Conservation (phyloP, 30 jellyfish, hydroid and myxozoan species). For the Aurelia coerulea region DNA sequence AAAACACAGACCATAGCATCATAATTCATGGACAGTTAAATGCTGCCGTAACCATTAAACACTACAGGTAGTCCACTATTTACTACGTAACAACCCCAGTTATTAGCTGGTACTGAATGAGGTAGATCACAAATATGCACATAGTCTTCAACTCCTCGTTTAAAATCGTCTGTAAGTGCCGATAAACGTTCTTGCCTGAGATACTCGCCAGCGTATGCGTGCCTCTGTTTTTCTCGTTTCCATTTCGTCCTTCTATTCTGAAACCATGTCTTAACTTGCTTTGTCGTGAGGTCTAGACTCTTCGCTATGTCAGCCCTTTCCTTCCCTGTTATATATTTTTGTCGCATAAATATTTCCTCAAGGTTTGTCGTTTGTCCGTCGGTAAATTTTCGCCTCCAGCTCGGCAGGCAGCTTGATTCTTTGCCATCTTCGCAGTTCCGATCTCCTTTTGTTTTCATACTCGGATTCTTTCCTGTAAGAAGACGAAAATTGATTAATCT, state of each 20-base stretch:
- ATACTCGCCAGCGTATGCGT: slow-evolving; percentile 5
- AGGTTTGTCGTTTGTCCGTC: slow-evolving; percentile 66
- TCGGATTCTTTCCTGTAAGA: slow-evolving; percentile 21
- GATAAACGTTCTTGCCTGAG: slow-evolving; percentile 26
- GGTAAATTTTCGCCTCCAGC: slow-evolving; percentile 76
- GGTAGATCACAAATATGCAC: slow-evolving; percentile 38
- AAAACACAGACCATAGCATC: no score
- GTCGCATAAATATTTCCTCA: slow-evolving; percentile 60
- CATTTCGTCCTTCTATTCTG: slow-evolving; percentile 69
- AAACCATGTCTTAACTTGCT: slow-evolving; percentile 74
- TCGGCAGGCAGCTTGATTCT: slow-evolving; percentile 59
- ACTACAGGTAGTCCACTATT: slow-evolving; percentile 13
- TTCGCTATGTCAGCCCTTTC: slow-evolving; percentile 63
- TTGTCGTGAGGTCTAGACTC: slow-evolving; percentile 55
- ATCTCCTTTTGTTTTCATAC: slow-evolving; percentile 31
- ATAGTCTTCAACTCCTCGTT: slow-evolving; percentile 31
- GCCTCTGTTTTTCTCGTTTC: slow-evolving; percentile 59
- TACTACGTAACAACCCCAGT: slow-evolving; percentile 43
- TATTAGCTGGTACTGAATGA: neutral
- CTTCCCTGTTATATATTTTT: slow-evolving; percentile 68
- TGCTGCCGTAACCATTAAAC: neutral
- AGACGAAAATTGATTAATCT: neutral
- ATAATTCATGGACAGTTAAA: no score
- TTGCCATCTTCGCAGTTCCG: slow-evolving; percentile 35
- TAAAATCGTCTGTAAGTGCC: slow-evolving; percentile 20